phyloP scores from a whole-genome alignment of 2,797 vertebrate genomes.

The Tauraco hartlaubi region DNA sequence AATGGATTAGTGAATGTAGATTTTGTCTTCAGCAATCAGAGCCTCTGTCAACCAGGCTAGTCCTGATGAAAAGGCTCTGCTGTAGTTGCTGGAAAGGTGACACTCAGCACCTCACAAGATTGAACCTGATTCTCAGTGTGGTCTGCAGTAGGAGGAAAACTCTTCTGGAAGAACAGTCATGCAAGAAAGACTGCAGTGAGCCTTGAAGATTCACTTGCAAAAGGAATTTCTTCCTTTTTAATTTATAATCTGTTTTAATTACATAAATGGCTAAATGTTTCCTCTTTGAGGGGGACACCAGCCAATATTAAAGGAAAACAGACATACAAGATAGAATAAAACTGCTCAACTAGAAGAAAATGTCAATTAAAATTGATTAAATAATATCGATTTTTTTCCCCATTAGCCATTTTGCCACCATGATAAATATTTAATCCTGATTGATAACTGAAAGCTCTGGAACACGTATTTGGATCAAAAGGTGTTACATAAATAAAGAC shows the following conservation, averaged over 20 bases:
- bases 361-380: background rate
- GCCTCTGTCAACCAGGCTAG: background rate
- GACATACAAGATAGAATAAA: background rate
- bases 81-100: background rate
- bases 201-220: background rate
- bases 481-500: constrained; percentile 9
- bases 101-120: background rate
- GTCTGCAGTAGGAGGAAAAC: background rate
- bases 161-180: background rate
- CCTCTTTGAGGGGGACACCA: background rate
- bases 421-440: constrained; percentile 32
- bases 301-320: background rate
- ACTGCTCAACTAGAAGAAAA: background rate
- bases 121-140: background rate
- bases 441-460: constrained; percentile 21
- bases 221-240: background rate
- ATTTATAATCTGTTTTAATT: background rate
- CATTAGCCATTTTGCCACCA: background rate
- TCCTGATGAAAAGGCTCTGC: background rate
- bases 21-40: background rate
- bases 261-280: background rate
- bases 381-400: constrained; percentile 19
- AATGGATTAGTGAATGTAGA: background rate
- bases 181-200: background rate
- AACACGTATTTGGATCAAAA: background rate